These are phyloP conservation scores for Nephrotoma appendiculata DNA, from an alignment of 2,888 invertebrate species.

Conservation along the genomic window DNA sequence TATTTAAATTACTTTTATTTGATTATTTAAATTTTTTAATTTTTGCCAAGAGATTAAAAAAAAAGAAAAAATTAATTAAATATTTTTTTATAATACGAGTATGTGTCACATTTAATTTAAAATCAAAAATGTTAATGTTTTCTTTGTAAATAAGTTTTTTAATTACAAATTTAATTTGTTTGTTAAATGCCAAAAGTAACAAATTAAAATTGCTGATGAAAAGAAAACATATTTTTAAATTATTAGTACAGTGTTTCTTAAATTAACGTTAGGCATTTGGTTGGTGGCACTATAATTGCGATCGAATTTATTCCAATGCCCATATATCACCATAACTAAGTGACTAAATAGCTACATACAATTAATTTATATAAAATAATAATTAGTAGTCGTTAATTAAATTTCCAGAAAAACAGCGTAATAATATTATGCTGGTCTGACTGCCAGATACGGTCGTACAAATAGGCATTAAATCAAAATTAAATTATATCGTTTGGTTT, in stretches of 20 bases:
- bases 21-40: neutral
- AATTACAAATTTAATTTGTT: neutral
- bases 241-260: neutral
- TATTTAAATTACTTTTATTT: neutral
- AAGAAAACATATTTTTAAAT: neutral
- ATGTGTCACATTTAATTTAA: neutral
- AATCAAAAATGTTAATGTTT: neutral
- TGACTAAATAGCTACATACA: neutral
- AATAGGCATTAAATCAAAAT: neutral
- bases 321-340: too few relatives aligned
- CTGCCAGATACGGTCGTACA: neutral
- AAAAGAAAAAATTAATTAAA: neutral
- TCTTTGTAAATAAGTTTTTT: neutral
- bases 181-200: neutral
- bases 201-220: neutral
- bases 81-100: neutral
- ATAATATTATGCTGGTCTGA: neutral
- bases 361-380: neutral
- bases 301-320: too few relatives aligned
- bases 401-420: neutral
- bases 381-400: neutral
- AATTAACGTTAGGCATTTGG: neutral
- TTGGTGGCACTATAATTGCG: neutral
- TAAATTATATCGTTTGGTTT: neutral
- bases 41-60: neutral